These are phyloP conservation scores for Sphinx pinastri DNA, from an alignment of 2,888 invertebrate genomes.

Conservation along the genomic window DNA sequence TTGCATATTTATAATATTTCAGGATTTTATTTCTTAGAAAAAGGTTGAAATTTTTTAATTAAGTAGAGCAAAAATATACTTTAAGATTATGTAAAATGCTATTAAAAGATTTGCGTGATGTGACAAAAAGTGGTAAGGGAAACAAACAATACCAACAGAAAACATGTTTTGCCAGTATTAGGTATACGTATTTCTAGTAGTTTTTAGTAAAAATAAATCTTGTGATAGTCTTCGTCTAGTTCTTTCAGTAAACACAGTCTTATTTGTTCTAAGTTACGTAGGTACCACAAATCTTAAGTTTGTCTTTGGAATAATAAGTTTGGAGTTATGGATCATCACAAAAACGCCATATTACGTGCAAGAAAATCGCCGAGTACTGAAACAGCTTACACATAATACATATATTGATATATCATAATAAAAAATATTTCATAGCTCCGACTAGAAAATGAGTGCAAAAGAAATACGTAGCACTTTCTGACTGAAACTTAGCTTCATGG, in stretches of 20 bases:
- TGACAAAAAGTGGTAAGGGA: background rate
- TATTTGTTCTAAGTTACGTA: background rate
- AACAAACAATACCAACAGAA: background rate
- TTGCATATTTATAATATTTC: no score
- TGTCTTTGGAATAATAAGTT: constrained; percentile 1
- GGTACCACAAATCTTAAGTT: background rate
- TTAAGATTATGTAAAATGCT: no score
- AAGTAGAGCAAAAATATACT: no score
- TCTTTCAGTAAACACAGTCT: background rate
- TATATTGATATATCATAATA: no score
- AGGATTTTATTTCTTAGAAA: no score
- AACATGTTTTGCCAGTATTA: background rate
- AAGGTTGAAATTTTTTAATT: no score
- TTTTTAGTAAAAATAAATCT: background rate
- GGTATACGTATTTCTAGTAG: background rate
- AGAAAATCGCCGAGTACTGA: constrained; percentile 12
- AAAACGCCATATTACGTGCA: background rate
- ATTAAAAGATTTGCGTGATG: background rate
- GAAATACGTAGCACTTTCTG: constrained; percentile 47
- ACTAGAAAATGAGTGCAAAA: constrained; percentile 42
- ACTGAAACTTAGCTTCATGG: constrained; percentile 62
- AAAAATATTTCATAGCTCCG: constrained; percentile 32
- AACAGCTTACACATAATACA: constrained; percentile 10
- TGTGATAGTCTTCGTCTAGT: background rate
- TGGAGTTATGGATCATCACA: constrained; percentile 3